Conservation (phyloP, 2,888 invertebrate species). For the Cheilosia vernalis region DNA sequence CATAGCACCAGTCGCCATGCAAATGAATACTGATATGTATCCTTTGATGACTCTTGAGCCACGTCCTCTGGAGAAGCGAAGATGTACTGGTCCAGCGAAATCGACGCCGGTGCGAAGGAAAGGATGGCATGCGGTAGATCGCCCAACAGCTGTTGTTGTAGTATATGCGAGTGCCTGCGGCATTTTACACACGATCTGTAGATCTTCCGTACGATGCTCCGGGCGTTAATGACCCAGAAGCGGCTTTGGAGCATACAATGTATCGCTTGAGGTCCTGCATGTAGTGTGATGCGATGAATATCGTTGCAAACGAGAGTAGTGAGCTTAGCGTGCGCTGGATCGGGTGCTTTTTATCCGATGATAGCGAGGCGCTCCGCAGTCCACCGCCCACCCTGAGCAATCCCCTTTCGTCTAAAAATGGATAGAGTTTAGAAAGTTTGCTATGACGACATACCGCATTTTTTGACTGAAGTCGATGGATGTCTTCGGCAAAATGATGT, state of each 20-base stretch:
- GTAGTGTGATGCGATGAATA: conserved; percentile 11
- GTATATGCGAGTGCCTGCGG: background rate
- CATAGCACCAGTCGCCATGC: conserved; percentile 53
- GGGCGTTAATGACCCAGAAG: conserved; percentile 40
- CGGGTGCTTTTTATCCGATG: conserved; percentile 20
- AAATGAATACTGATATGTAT: conserved; percentile 32
- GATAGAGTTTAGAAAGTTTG: conserved; percentile 25
- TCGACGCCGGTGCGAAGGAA: conserved; percentile 32
- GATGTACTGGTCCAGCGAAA: conserved; percentile 28
- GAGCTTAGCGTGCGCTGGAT: conserved; percentile 5
- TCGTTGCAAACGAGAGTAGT: conserved; percentile 23
- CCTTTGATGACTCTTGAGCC: conserved; percentile 39
- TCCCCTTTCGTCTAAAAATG: conserved; percentile 43
- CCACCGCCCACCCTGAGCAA: conserved; percentile 44
- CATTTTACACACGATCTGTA: conserved; percentile 32
- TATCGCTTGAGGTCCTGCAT: conserved; percentile 52
- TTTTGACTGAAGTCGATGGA: background rate
- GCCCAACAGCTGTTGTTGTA: conserved; percentile 20
- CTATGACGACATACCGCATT: conserved; percentile 8
- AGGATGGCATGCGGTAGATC: conserved; percentile 18
- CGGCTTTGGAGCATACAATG: conserved; percentile 25
- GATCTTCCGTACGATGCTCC: conserved; percentile 19
- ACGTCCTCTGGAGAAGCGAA: conserved; percentile 44
- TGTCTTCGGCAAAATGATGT: conserved; percentile 9
- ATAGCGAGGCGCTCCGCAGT: background rate